Conservation (phyloP, 2,113 vertebrate genomes). For the Etheostoma spectabile region DNA sequence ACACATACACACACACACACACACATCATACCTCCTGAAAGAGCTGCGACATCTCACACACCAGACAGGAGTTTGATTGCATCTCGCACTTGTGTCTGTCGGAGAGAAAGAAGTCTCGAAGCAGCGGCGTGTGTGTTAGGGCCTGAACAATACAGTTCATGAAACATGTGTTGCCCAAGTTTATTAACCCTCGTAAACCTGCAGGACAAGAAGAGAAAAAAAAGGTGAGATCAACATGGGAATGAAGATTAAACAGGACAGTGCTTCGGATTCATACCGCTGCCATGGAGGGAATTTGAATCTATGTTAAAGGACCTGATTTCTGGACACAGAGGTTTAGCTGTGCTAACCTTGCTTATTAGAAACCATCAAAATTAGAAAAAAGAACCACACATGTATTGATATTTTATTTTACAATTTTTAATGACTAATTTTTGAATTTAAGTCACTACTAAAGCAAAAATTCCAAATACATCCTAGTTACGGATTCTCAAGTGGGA, state of each 20-base stretch:
- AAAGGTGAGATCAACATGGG: constrained; percentile 10
- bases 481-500: too few species aligned
- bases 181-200: constrained; percentile 98
- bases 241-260: neutral
- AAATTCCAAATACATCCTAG: too few species aligned
- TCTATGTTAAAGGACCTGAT: neutral
- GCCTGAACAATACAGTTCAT: constrained; percentile 99
- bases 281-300: neutral
- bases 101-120: constrained; percentile 98
- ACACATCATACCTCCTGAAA: constrained; percentile 93
- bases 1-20: neutral
- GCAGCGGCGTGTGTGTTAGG: constrained; percentile 96
- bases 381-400: neutral
- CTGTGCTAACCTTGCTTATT: constrained; percentile 1
- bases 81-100: constrained; percentile 99
- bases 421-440: too few species aligned
- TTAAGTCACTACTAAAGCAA: too few species aligned
- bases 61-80: constrained; percentile 98
- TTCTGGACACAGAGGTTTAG: neutral
- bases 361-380: neutral
- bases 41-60: constrained; percentile 98
- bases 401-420: too few species aligned
- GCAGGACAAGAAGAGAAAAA: constrained; percentile 48
- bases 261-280: constrained; percentile 5
- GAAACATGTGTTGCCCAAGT: constrained; percentile 99